These are phyloP conservation scores for Rhynchomys soricoides DNA, from an alignment of 2,113 vertebrate species.

Conservation along the genomic window DNA sequence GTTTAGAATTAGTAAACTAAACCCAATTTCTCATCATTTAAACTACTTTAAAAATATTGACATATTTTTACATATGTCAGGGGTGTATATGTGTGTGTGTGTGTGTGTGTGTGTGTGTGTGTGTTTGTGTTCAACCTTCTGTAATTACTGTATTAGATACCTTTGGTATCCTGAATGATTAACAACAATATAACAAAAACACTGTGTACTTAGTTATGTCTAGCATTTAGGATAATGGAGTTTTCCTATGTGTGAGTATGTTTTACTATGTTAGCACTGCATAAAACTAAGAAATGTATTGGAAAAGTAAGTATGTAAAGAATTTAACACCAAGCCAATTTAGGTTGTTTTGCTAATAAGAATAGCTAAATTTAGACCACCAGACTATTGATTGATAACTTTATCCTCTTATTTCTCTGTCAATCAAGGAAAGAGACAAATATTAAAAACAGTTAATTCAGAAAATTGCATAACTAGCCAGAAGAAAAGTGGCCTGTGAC, in stretches of 20 bases:
- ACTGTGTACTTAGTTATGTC: neutral
- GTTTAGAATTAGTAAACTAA: neutral
- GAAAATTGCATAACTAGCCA: neutral
- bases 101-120: too few relatives aligned
- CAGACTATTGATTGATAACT: neutral
- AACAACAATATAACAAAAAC: neutral
- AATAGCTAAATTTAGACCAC: neutral
- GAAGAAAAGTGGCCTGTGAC: neutral
- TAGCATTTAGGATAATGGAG: neutral
- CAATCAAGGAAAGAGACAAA: neutral
- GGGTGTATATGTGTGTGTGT: too few relatives aligned
- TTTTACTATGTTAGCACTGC: neutral
- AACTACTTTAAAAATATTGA: neutral
- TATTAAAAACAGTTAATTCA: neutral
- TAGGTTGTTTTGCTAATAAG: neutral
- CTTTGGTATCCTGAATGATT: too few relatives aligned
- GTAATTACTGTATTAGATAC: neutral
- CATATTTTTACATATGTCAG: neutral
- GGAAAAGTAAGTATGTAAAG: neutral
- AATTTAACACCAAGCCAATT: neutral
- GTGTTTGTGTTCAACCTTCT: neutral
- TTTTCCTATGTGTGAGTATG: neutral
- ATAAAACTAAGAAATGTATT: neutral
- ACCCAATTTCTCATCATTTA: neutral
- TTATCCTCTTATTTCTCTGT: neutral